Conservation (phyloP, 2,113 vertebrate species). For the Shinisaurus crocodilurus region DNA sequence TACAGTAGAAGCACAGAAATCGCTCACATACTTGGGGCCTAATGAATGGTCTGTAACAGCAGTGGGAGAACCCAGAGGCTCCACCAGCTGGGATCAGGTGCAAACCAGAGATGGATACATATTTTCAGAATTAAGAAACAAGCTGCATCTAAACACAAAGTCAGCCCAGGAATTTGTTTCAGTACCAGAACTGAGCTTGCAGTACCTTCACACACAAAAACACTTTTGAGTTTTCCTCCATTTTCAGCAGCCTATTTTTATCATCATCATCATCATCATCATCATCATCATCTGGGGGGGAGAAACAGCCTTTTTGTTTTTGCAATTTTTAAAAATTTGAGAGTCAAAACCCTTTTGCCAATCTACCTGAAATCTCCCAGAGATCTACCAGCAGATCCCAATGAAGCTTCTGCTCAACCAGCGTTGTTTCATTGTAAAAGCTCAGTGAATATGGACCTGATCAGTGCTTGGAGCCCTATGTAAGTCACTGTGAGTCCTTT, state of each 20-base stretch:
- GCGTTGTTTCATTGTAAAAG: not conserved
- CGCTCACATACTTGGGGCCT: not conserved
- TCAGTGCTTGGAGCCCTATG: not conserved
- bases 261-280: no score
- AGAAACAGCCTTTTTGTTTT: not conserved
- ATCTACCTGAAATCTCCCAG: not conserved
- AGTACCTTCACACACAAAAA: not conserved
- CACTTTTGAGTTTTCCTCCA: not conserved
- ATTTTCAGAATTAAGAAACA: not conserved
- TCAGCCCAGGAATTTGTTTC: not conserved
- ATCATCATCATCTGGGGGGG: accelerated
- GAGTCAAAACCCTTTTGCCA: not conserved
- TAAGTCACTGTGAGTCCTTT: not conserved
- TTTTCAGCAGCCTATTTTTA: not conserved
- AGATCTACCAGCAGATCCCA: not conserved
- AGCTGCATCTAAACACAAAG: not conserved
- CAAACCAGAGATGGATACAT: not conserved
- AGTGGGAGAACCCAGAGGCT: not conserved
- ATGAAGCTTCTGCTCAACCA: not conserved
- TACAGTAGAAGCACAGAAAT: not conserved
- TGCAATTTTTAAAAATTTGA: not conserved
- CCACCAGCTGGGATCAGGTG: not conserved
- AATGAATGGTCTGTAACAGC: not conserved
- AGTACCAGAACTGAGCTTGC: not conserved
- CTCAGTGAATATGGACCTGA: not conserved